Evolutionary conservation across 1,140 invertebrate genomes (phyloP).

Genomic region (Bombus consobrinus): DNA sequence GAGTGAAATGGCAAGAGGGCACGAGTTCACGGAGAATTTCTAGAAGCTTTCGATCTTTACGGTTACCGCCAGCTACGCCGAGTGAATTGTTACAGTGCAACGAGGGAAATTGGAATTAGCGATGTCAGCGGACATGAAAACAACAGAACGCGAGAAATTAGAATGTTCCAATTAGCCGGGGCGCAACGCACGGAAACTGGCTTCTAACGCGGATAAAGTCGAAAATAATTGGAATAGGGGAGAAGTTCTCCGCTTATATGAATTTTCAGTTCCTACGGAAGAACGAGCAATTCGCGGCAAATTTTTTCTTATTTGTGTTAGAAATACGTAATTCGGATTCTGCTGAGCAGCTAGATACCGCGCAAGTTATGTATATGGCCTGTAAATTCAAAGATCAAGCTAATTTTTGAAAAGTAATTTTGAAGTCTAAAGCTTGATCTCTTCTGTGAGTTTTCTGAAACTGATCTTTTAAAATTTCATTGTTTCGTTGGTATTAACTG

Average conservation of each 20-base stretch:
- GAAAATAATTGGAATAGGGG: constrained; percentile 32
- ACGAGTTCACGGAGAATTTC: neutral
- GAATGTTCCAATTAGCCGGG: constrained; percentile 41
- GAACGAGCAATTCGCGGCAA: neutral
- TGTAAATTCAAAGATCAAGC: neutral
- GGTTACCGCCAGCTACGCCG: constrained; percentile 7
- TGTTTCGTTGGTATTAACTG: no score
- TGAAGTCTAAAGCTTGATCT: neutral
- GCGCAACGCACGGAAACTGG: neutral
- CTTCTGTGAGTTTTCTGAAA: no score
- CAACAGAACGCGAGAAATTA: constrained; percentile 1
- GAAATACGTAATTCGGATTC: neutral
- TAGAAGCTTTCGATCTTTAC: neutral
- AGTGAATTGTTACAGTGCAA: constrained; percentile 26
- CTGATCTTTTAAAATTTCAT: no score
- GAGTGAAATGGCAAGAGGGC: neutral
- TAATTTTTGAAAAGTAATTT: neutral
- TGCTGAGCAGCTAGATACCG: no score
- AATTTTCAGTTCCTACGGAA: neutral
- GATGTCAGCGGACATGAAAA: constrained; percentile 18
- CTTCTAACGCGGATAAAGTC: neutral
- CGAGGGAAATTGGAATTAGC: constrained; percentile 33
- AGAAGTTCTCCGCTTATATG: neutral
- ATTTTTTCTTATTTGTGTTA: neutral
- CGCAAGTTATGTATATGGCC: neutral